phyloP scores from a whole-genome alignment of 2,797 vertebrate species.

The Agapornis canus region DNA sequence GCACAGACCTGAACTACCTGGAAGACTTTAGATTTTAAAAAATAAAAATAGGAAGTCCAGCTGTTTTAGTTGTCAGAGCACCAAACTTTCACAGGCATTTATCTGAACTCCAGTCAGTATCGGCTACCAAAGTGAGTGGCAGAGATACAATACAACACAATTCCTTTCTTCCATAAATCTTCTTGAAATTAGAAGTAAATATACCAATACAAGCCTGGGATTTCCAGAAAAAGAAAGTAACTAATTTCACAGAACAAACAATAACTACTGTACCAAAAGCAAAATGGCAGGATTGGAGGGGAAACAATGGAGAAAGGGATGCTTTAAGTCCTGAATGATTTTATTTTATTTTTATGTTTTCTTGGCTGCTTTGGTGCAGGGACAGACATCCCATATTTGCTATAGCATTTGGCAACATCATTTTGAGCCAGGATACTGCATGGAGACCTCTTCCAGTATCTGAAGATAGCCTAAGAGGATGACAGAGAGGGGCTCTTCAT shows the following conservation, averaged over 20 bases:
- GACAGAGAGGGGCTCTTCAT: not conserved
- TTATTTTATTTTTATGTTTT: not conserved
- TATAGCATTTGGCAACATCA: not conserved
- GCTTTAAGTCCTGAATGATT: not conserved
- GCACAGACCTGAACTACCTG: not conserved
- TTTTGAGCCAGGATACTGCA: not conserved
- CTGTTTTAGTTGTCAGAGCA: not conserved
- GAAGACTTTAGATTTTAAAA: not conserved
- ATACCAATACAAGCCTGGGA: rapidly evolving
- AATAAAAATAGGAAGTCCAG: not conserved
- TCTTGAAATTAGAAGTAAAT: not conserved
- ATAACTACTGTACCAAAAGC: not conserved
- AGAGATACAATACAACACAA: not conserved
- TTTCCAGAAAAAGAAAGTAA: not conserved
- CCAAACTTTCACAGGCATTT: not conserved
- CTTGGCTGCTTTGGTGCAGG: not conserved
- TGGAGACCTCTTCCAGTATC: not conserved
- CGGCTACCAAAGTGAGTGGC: not conserved
- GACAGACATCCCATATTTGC: not conserved
- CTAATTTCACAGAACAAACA: not conserved
- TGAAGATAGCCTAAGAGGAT: not conserved
- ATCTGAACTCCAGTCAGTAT: not conserved
- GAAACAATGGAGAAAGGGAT: not conserved
- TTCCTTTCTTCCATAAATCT: not conserved
- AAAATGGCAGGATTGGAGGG: not conserved